A percentile compares a stretch with the other conserved stretches of the same genome.
phyloP scores from a whole-genome alignment of 2,888 invertebrate species.

The Noctuana brunneofusca region DNA sequence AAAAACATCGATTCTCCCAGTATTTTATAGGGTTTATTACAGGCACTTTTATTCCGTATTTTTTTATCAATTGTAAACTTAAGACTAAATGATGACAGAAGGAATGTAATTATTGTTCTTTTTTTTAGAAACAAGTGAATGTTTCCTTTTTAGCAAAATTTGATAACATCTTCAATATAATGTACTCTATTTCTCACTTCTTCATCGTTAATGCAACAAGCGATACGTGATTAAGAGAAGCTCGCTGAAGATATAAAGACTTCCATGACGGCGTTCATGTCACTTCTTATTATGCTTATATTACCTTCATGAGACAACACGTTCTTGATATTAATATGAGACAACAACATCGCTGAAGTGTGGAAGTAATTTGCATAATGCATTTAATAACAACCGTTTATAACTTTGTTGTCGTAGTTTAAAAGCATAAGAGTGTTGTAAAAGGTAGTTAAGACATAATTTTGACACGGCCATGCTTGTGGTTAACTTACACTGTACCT shows the following conservation, averaged over 20 bases:
- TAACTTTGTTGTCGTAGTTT: neutral
- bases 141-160: no score
- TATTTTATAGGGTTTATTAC: no score
- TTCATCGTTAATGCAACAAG: neutral
- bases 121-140: no score
- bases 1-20: no score
- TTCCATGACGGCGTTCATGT: conserved; percentile 4
- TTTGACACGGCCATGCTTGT: no score
- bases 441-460: neutral
- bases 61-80: no score
- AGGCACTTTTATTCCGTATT: no score
- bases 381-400: conserved; percentile 7
- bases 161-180: no score
- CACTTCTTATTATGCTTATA: conserved; percentile 17
- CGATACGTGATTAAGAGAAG: neutral
- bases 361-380: conserved; percentile 23
- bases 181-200: no score
- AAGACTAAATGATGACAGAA: no score
- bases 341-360: conserved; percentile 11
- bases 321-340: conserved; percentile 23
- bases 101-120: no score
- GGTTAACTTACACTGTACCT: no score
- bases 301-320: conserved; percentile 13
- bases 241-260: neutral
- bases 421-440: neutral